Conservation (phyloP, 1,140 invertebrate genomes). For the Pseudomyrmex gracilis region DNA sequence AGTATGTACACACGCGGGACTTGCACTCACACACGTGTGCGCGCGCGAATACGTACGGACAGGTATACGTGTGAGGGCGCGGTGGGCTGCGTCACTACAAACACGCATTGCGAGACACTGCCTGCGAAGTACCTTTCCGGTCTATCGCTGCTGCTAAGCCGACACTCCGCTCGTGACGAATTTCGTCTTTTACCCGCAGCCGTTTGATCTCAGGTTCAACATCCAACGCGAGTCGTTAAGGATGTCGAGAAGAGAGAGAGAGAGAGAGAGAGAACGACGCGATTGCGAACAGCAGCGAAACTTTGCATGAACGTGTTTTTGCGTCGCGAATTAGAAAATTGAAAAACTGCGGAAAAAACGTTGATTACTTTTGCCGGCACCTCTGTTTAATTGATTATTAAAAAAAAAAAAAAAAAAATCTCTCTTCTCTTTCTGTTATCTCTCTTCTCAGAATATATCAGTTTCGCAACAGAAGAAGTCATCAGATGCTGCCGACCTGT, state of each 20-base stretch:
- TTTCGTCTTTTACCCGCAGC: slow-evolving; percentile 58
- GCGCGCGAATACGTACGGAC: slow-evolving; percentile 1
- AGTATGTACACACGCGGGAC: slow-evolving; percentile 4
- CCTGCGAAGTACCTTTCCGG: slow-evolving; percentile 57
- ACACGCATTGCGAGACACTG: slow-evolving; percentile 66
- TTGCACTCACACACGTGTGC: not conserved
- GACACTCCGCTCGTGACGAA: slow-evolving; percentile 60
- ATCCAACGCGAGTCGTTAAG: slow-evolving; percentile 52
- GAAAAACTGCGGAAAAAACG: not conserved
- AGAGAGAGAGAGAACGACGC: not conserved
- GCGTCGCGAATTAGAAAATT: slow-evolving; percentile 6
- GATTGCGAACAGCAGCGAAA: slow-evolving; percentile 11
- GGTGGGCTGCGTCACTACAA: slow-evolving; percentile 46
- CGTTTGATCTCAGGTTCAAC: slow-evolving; percentile 53
- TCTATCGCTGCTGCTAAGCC: slow-evolving; percentile 41
- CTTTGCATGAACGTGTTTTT: slow-evolving; percentile 18
- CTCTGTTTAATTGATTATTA: not conserved
- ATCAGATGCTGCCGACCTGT: slow-evolving; percentile 37
- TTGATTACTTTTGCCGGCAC: not conserved
- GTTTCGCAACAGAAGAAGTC: not conserved
- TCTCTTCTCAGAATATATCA: not conserved
- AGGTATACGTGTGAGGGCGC: slow-evolving; percentile 50
- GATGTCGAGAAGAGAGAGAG: slow-evolving; percentile 9
- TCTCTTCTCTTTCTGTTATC: slow-evolving; percentile 5
- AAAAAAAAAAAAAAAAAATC: too few species aligned